These are phyloP conservation scores for Muschampia plurimacula DNA, from an alignment of 2,888 invertebrate species.

Conservation along the genomic window DNA sequence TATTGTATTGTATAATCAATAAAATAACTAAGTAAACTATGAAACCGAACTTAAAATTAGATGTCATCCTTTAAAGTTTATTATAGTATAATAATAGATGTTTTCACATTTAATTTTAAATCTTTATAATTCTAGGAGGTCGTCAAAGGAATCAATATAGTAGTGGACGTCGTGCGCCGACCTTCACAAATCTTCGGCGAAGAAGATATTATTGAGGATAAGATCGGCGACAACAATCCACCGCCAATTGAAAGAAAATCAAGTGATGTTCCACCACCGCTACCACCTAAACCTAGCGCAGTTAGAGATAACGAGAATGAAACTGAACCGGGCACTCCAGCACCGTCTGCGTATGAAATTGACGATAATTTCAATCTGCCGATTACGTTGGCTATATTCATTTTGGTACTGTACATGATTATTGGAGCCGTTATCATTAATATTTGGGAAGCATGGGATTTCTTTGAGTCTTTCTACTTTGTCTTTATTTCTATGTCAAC, in stretches of 20 bases:
- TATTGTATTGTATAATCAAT: too few relatives aligned
- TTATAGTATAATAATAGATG: too few relatives aligned
- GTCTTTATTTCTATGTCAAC: conserved; percentile 99
- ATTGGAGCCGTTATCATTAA: conserved; percentile 93
- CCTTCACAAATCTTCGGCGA: conserved; percentile 89
- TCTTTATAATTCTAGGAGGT: conserved; percentile 87
- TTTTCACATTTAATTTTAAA: background rate
- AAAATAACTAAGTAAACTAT: too few relatives aligned
- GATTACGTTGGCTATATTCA: conserved; percentile 93
- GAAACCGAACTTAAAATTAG: too few relatives aligned
- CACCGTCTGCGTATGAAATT: conserved; percentile 91
- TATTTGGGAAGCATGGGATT: conserved; percentile 93
- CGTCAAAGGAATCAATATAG: conserved; percentile 92
- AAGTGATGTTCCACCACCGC: conserved; percentile 75
- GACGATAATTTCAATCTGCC: conserved; percentile 98
- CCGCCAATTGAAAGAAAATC: conserved; percentile 62
- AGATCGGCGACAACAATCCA: conserved; percentile 55
- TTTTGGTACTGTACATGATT: conserved; percentile 94
- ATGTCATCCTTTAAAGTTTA: too few relatives aligned
- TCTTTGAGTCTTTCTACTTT: conserved; percentile 98
- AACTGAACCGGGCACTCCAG: conserved; percentile 91
- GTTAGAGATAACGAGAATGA: conserved; percentile 63
- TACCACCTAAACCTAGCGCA: conserved; percentile 74
- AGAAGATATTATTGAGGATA: conserved; percentile 69
- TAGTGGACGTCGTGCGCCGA: conserved; percentile 92